Evolutionary conservation across 30 jellyfish, hydroid and myxozoan genomes (phyloP), one percentile per base, ranked within the genome.

Genomic region (Cassiopea andromeda): DNA sequence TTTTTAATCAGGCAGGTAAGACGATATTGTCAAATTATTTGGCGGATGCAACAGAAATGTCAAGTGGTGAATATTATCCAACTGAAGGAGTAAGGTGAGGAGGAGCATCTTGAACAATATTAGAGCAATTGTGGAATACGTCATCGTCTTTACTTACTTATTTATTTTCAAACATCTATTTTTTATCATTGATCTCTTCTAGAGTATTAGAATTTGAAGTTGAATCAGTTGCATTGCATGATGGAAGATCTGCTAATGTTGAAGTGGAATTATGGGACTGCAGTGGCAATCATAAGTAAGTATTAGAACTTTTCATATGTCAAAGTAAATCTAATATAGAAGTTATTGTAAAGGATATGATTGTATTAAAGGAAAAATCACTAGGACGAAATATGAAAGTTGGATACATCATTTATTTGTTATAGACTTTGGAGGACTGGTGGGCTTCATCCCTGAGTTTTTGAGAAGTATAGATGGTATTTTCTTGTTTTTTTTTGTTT

Each of bases 201-300:
- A 94, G 98, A 80, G 90, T 94, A n/a, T 77, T 94, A 46, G 98
- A 94, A 84, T 94, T 94, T 86, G 98, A 90, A 77, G 98, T 86
- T 43, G 98, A 94, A 16, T 87, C 93, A 12, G 91, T 94, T 38
- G 73, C 90, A 74, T 67, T 90, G 48, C 90, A 87, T 58, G 97
- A 89, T 71, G 90, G 91, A 45, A 81, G 90, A 44, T 60, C 98
- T 13, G 97, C 93, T 1, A 90, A 85, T 73, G 93, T 94, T 60
- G 99, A 95, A 68, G 97, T 95, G 46, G 99, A 95, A 81, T 85
- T 95, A 45, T 95, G 99, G 99, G 99, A 95, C 82, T 95, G 99
- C 93, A 91, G 99, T 87, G 99, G 99, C 59, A 92, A 87, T 74
- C 95, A 90, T 66, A 90, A 94, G 99, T 91, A 90, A 59, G 54